Evolutionary conservation across 2,888 invertebrate genomes (phyloP).

Genomic region (Eueremaeus valkanovi): DNA sequence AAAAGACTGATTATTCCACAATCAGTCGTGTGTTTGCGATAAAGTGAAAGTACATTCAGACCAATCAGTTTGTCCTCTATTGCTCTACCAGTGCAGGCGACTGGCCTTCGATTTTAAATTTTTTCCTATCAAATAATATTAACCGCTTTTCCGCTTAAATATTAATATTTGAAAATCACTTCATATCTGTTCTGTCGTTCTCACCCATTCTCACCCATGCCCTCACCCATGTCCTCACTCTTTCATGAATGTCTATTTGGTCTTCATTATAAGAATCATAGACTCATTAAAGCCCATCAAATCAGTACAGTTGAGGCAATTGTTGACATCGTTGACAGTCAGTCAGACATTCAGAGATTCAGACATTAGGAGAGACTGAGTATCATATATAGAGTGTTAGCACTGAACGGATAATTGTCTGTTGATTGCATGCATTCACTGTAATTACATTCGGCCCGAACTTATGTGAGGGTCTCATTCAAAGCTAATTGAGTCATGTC

Average conservation of each 20-base stretch:
- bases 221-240: background rate
- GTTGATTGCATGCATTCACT: slow-evolving; percentile 8
- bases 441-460: background rate
- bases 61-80: slow-evolving; percentile 12
- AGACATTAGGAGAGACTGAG: too few species aligned
- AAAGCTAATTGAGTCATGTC: too few species aligned
- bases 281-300: slow-evolving; percentile 12
- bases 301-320: slow-evolving; percentile 3
- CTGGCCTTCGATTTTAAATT: background rate
- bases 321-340: too few species aligned
- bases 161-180: too few species aligned
- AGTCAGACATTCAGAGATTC: background rate
- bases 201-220: background rate
- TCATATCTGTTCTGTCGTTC: background rate
- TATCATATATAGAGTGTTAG: too few species aligned
- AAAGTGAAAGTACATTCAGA: background rate
- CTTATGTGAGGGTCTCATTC: background rate
- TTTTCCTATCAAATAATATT: slow-evolving; percentile 1
- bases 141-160: background rate
- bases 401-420: background rate
- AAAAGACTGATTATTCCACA: background rate
- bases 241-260: too few species aligned
- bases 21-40: background rate
- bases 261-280: background rate
- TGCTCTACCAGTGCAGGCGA: slow-evolving; percentile 7